phyloP scores from a whole-genome alignment of 1,140 invertebrate species.

The Leptopilina boulardi region DNA sequence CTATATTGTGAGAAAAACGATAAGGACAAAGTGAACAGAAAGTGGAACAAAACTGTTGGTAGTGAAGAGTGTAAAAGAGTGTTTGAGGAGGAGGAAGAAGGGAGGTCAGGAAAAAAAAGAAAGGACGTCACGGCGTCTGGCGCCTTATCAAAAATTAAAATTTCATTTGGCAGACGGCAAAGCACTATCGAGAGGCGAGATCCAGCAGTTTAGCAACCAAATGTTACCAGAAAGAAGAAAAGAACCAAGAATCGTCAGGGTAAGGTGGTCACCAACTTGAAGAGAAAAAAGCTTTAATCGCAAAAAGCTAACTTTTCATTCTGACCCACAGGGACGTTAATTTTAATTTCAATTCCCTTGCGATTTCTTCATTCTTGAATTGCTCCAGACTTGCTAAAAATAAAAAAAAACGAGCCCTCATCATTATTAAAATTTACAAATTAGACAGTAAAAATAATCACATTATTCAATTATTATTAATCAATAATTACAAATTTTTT shows the following conservation, averaged over 20 bases:
- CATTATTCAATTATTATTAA: not conserved
- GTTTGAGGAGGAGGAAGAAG: slow-evolving; percentile 38
- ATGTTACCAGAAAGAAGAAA: slow-evolving; percentile 42
- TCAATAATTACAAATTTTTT: no score
- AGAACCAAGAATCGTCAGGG: slow-evolving; percentile 41
- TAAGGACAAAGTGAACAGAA: not conserved
- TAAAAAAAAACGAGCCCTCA: not conserved
- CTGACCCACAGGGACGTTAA: slow-evolving; percentile 26
- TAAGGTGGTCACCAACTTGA: slow-evolving; percentile 27
- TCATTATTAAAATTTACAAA: not conserved
- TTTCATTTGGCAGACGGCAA: slow-evolving; percentile 66
- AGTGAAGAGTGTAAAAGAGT: slow-evolving; percentile 27
- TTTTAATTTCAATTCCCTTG: not conserved
- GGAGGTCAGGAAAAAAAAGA: slow-evolving; percentile 45
- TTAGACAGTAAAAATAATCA: not conserved
- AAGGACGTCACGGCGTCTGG: slow-evolving; percentile 45
- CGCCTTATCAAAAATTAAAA: slow-evolving; percentile 74
- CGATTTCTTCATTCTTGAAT: not conserved
- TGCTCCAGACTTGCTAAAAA: not conserved
- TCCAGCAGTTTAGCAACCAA: slow-evolving; percentile 40
- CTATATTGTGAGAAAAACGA: not conserved
- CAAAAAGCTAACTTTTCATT: slow-evolving; percentile 60
- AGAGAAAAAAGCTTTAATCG: slow-evolving; percentile 53
- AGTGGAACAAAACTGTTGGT: not conserved
- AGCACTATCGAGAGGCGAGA: slow-evolving; percentile 52